These are phyloP conservation scores for Limnothrissa miodon DNA, from an alignment of 2,113 vertebrate species.

Conservation along the genomic window DNA sequence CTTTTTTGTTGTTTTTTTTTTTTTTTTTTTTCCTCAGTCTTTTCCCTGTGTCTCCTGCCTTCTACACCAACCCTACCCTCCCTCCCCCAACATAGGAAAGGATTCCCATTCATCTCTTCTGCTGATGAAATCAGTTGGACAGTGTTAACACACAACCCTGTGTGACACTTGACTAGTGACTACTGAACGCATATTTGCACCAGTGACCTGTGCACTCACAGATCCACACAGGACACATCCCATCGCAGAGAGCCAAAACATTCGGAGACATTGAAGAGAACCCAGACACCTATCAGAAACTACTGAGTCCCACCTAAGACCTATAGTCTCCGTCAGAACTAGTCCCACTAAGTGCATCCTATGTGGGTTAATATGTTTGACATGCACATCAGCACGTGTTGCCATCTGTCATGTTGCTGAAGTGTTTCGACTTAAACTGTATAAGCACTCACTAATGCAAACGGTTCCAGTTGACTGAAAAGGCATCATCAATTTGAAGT, in stretches of 20 bases:
- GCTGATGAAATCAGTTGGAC: background rate
- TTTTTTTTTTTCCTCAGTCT: slow-evolving; percentile 19
- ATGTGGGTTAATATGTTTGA: too few species aligned
- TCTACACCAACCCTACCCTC: background rate
- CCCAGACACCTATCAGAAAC: background rate
- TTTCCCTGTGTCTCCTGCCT: slow-evolving; percentile 30
- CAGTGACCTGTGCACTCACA: slow-evolving; percentile 34
- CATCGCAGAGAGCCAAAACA: background rate
- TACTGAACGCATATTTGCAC: background rate
- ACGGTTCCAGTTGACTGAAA: too few species aligned
- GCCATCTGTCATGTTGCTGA: too few species aligned
- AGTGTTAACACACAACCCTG: background rate
- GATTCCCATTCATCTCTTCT: background rate
- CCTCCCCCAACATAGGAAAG: background rate
- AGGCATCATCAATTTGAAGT: too few species aligned
- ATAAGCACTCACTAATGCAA: too few species aligned
- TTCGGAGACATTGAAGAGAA: background rate
- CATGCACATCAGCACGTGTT: too few species aligned
- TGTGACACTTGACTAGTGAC: background rate
- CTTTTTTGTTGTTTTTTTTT: slow-evolving; percentile 41
- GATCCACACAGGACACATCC: slow-evolving; percentile 49
- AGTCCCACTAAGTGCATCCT: background rate
- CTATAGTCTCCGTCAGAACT: background rate
- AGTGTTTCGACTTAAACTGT: too few species aligned
- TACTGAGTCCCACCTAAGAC: background rate